These are phyloP conservation scores for Nannospalax galili DNA, from an alignment of 2,113 vertebrate genomes.

Conservation along the genomic window DNA sequence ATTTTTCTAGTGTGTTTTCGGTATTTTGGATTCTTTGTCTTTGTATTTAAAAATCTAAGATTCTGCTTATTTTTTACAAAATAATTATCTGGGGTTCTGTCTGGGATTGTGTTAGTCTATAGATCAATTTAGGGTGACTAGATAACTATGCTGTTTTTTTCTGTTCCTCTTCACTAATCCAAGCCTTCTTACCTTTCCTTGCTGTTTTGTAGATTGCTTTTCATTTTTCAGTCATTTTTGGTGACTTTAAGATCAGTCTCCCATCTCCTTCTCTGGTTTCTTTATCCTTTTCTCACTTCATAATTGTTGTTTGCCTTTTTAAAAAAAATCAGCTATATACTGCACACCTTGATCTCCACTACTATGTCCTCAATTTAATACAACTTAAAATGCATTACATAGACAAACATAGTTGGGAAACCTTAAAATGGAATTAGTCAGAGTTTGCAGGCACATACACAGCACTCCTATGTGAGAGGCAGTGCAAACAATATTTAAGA, in stretches of 20 bases:
- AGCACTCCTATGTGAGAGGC: too few species aligned
- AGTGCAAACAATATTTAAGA: background rate
- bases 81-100: background rate
- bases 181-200: background rate
- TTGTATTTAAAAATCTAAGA: background rate
- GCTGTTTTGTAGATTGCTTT: background rate
- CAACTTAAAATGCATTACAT: slow-evolving; percentile 4
- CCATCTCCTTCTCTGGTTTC: background rate
- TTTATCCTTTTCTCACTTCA: background rate
- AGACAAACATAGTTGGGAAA: background rate
- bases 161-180: background rate
- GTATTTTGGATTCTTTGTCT: background rate
- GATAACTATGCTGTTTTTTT: background rate
- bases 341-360: background rate
- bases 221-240: background rate
- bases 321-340: background rate
- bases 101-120: background rate
- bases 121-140: background rate
- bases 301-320: background rate
- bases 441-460: background rate
- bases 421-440: background rate
- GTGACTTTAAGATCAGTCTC: background rate
- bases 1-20: background rate
- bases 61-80: background rate
- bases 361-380: background rate